phyloP scores from a whole-genome alignment of 2,888 invertebrate genomes.

The Caenorhabditis sp. region DNA sequence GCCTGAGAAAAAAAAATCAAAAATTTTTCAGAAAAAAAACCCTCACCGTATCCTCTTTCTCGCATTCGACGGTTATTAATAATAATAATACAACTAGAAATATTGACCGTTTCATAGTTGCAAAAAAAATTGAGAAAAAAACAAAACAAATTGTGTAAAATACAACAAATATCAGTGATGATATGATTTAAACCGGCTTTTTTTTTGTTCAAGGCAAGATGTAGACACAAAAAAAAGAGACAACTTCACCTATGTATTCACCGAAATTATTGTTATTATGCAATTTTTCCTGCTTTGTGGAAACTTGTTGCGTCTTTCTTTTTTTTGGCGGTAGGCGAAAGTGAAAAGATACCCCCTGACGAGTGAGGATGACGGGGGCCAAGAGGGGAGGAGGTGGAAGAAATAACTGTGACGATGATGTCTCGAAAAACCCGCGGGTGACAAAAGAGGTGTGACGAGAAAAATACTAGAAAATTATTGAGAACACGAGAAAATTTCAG shows the following conservation, averaged over 20 bases:
- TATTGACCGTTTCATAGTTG: background rate
- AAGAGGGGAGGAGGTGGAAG: no score
- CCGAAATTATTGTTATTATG: background rate
- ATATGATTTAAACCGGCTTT: background rate
- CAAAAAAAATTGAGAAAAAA: background rate
- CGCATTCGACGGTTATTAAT: background rate
- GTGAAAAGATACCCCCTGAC: background rate
- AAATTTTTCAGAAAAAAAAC: no score
- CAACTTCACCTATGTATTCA: background rate
- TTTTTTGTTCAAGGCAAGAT: background rate
- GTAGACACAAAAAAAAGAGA: background rate
- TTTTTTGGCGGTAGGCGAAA: background rate
- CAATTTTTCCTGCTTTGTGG: background rate
- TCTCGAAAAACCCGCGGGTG: no score
- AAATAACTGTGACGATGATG: no score
- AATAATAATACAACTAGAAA: background rate
- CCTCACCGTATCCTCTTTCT: background rate
- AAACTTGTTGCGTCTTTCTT: background rate
- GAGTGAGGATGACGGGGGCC: no score
- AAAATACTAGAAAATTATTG: no score
- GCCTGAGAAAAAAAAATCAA: slow-evolving; percentile 28
- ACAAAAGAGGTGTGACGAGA: background rate
- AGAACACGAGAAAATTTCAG: no score
- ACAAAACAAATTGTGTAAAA: background rate
- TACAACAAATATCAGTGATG: background rate